Evolutionary conservation across 2,113 vertebrate genomes (phyloP), one percentile per base, ranked within the genome.

Genomic region (Crypturellus undulatus): DNA sequence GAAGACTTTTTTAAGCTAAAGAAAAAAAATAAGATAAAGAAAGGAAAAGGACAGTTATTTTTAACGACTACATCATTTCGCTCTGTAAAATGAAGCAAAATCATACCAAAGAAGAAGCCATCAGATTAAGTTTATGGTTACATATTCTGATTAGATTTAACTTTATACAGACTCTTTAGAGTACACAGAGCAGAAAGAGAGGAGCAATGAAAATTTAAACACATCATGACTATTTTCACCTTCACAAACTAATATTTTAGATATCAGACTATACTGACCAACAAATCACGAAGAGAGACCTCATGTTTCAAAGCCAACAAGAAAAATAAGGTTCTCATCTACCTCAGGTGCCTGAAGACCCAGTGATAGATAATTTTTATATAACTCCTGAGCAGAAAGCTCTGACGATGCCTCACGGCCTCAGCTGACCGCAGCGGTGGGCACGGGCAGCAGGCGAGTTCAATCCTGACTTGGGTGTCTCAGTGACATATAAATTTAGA

Each of bases 1-100:
- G 99, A 99, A 25, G 99, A 99, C 78, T 99, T 99, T 93, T 99
- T 99, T 78, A 99, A 98, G 95, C 99, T 99, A 94, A 12, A 30
- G 28, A 28, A 54, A 54, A 54, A 28, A 12, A 95, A 93, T 88
- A 80, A 58, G 94, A 93, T 5, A 49, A 82, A 11, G 79, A 89
- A 80, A 54, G 94, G 93, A 6, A 49, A 83, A 11, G 79, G 59
- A 83, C 20, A 65, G 80, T 78, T 85, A 38, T 70, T 83, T 93
- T 95, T 40, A 96, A 81, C 3, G 40, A 59, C 9, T 6, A 17
- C 6, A 73, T 20, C 3, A 16, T 18, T 84, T 51, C 59, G 11
- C 9, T 60, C 38, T 7, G 17, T 3, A 56, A 59, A 82, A 24
- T 0, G 0, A 40, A 71, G 43, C 0, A 22, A 36, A 65, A 59